These are phyloP conservation scores for Graptemys geographica DNA, from an alignment of 2,797 vertebrate species.

Conservation along the genomic window DNA sequence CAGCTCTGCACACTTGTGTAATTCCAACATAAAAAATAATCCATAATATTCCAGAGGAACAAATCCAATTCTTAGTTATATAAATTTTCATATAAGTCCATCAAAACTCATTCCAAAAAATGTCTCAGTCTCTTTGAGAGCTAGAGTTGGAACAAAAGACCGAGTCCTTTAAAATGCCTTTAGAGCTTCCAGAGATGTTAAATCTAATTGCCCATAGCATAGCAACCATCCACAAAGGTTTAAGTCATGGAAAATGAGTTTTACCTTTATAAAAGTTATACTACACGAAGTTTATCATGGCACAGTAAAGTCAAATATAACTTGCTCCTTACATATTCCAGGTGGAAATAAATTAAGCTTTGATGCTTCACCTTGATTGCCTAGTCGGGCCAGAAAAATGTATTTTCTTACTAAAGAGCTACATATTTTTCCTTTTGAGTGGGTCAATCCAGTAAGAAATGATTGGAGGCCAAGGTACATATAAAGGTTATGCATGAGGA, in stretches of 20 bases:
- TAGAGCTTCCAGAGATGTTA: conserved; percentile 82
- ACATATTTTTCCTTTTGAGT: neutral
- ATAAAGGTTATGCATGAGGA: conserved; percentile 27
- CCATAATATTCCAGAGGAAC: conserved; percentile 84
- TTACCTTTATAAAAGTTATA: conserved; percentile 79
- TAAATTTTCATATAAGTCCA: conserved; percentile 84
- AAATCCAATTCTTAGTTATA: conserved; percentile 83
- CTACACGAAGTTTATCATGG: conserved; percentile 76
- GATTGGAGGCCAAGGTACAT: neutral
- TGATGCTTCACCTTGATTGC: conserved; percentile 69
- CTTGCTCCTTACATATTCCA: conserved; percentile 66
- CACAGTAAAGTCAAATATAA: conserved; percentile 74
- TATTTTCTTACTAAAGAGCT: conserved; percentile 50
- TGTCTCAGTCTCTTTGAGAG: conserved; percentile 81
- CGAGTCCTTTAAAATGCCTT: conserved; percentile 78
- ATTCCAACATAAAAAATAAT: conserved; percentile 85
- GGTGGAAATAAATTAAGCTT: conserved; percentile 54
- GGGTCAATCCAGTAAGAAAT: neutral
- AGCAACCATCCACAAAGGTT: conserved; percentile 78
- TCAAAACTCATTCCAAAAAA: conserved; percentile 85
- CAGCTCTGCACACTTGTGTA: conserved; percentile 81
- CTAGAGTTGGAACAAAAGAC: conserved; percentile 78
- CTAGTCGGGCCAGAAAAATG: conserved; percentile 68
- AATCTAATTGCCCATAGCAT: conserved; percentile 79
- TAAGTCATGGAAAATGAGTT: conserved; percentile 83